These are phyloP conservation scores for Tokudaia tokunoshimensis DNA, from an alignment of 2,797 vertebrate genomes.

Conservation along the genomic window DNA sequence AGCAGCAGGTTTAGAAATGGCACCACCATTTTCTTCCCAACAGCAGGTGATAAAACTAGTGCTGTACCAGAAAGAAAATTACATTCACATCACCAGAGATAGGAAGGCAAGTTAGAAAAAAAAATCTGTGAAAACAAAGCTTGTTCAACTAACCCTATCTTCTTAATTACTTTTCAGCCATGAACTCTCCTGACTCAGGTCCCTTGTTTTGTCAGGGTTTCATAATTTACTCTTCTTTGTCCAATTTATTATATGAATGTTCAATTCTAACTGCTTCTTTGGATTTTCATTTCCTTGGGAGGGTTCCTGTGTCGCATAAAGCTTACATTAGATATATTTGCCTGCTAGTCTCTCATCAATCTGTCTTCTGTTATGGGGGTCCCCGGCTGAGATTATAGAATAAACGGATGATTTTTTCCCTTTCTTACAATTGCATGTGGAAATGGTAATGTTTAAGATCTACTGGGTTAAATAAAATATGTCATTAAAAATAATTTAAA, in stretches of 20 bases:
- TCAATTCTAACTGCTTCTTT: conserved; percentile 41
- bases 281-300: conserved; percentile 46
- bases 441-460: conserved; percentile 43
- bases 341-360: conserved; percentile 47
- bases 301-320: not conserved
- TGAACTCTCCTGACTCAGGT: not conserved
- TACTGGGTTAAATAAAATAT: conserved; percentile 25
- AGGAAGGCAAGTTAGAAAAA: not conserved
- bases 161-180: conserved; percentile 55
- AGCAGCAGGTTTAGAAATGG: not conserved
- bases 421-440: not conserved
- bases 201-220: conserved; percentile 43
- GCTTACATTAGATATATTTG: conserved; percentile 25
- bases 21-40: not conserved
- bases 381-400: not conserved
- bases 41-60: not conserved
- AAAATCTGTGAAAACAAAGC: conserved; percentile 33
- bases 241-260: conserved; percentile 17
- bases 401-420: not conserved
- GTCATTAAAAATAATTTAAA: conserved; percentile 25
- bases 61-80: not conserved
- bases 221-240: conserved; percentile 43
- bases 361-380: not conserved
- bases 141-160: conserved; percentile 62
- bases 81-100: conserved; percentile 31